phyloP scores from a whole-genome alignment of 2,888 invertebrate genomes.

The Ormyrus rosae region DNA sequence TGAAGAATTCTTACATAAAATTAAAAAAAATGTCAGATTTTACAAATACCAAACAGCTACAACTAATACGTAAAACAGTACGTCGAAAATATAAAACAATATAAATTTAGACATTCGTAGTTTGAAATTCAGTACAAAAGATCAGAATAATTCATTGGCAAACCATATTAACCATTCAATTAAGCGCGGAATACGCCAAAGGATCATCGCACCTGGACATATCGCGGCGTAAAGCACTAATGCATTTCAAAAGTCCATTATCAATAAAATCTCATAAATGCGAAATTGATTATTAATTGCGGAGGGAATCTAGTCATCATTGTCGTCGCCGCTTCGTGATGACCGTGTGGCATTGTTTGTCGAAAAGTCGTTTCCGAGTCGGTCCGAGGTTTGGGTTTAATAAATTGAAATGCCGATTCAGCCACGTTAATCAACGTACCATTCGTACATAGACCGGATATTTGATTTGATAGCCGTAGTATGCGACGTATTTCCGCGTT shows the following conservation, averaged over 20 bases:
- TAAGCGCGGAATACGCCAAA: background rate
- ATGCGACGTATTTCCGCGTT: background rate
- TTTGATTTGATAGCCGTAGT: slow-evolving; percentile 19
- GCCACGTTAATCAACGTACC: slow-evolving; percentile 6
- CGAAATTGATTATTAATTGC: slow-evolving; percentile 26
- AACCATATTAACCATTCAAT: slow-evolving; percentile 7
- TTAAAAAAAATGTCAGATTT: too few relatives aligned
- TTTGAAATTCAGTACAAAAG: background rate
- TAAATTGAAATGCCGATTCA: slow-evolving; percentile 18
- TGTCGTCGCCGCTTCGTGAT: background rate
- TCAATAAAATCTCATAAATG: slow-evolving; percentile 9
- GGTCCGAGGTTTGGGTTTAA: background rate
- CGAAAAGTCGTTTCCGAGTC: background rate
- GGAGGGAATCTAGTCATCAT: too few relatives aligned
- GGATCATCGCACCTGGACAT: background rate
- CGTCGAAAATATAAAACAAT: too few relatives aligned
- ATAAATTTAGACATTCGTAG: too few relatives aligned
- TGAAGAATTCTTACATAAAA: too few relatives aligned
- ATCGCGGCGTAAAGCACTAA: background rate
- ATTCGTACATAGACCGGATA: background rate
- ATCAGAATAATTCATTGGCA: background rate
- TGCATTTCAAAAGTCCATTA: slow-evolving; percentile 22
- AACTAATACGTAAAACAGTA: too few relatives aligned
- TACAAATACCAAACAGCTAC: too few relatives aligned
- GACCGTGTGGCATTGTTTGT: background rate